phyloP scores from a whole-genome alignment of 1,140 invertebrate species.

The Lordiphosa clarofinis region DNA sequence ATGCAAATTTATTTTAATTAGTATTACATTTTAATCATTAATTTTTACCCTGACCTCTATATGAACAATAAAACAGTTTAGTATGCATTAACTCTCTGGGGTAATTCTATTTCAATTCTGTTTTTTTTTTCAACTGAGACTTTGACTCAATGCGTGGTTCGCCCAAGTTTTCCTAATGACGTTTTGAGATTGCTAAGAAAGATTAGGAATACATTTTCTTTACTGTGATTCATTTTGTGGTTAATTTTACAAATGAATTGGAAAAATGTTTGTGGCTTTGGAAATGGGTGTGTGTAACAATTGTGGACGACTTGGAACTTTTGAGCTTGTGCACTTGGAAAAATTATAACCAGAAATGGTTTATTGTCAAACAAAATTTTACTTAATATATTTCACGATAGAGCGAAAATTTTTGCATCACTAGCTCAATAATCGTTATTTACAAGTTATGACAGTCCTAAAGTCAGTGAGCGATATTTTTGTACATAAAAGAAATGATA shows the following conservation, averaged over 20 bases:
- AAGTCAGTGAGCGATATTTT: no score
- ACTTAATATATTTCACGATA: no score
- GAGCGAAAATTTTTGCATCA: no score
- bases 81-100: constrained; percentile 16
- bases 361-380: no score
- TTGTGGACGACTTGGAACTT: no score
- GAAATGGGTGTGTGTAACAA: neutral
- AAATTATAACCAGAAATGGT: no score
- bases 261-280: constrained; percentile 12
- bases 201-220: constrained; percentile 16
- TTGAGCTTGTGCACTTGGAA: no score
- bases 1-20: constrained; percentile 7
- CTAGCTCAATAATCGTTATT: no score
- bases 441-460: no score
- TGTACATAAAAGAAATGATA: no score
- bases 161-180: constrained; percentile 35
- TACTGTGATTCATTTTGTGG: constrained; percentile 22
- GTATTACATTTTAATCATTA: constrained; percentile 12
- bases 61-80: neutral
- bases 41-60: constrained; percentile 30
- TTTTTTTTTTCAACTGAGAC: constrained; percentile 21
- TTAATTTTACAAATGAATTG: constrained; percentile 5
- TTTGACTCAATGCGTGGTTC: constrained; percentile 35
- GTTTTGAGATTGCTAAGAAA: neutral
- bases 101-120: constrained; percentile 39